Evolutionary conservation across 2,888 invertebrate genomes (phyloP).

Genomic region (Chrysina gloriosa): DNA sequence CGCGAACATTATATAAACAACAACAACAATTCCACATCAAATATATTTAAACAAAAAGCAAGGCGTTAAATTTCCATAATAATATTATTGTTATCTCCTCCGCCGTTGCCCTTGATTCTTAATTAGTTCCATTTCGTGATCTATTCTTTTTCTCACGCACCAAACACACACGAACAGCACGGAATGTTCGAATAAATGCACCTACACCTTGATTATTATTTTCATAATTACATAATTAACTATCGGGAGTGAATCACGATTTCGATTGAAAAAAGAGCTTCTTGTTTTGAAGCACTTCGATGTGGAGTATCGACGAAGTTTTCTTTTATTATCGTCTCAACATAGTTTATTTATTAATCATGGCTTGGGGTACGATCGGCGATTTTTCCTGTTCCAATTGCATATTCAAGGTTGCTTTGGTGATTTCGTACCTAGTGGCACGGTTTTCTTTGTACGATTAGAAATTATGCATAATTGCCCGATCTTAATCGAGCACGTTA

Average conservation of each 20-base stretch:
- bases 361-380: slow-evolving; percentile 1
- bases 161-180: background rate
- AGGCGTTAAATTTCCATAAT: slow-evolving; percentile 11
- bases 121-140: slow-evolving; percentile 29
- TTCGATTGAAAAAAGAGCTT: background rate
- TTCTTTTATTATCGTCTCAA: background rate
- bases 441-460: slow-evolving; percentile 17
- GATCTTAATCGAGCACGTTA: slow-evolving; percentile 7
- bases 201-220: background rate
- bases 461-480: background rate
- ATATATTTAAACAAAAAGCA: background rate
- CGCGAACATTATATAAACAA: background rate
- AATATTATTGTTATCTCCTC: slow-evolving; percentile 1
- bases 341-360: slow-evolving; percentile 8
- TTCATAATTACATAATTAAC: background rate
- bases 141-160: too few relatives aligned
- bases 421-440: slow-evolving; percentile 13
- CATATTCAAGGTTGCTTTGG: slow-evolving; percentile 5
- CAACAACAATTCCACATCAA: background rate
- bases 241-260: background rate
- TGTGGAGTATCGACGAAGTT: background rate
- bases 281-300: background rate
- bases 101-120: slow-evolving; percentile 22
- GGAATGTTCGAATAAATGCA: slow-evolving; percentile 18
- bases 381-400: slow-evolving; percentile 26